Evolutionary conservation across 2,797 vertebrate species (phyloP), one percentile per base, ranked within the genome.

Genomic region (Enteromius argenteus): DNA sequence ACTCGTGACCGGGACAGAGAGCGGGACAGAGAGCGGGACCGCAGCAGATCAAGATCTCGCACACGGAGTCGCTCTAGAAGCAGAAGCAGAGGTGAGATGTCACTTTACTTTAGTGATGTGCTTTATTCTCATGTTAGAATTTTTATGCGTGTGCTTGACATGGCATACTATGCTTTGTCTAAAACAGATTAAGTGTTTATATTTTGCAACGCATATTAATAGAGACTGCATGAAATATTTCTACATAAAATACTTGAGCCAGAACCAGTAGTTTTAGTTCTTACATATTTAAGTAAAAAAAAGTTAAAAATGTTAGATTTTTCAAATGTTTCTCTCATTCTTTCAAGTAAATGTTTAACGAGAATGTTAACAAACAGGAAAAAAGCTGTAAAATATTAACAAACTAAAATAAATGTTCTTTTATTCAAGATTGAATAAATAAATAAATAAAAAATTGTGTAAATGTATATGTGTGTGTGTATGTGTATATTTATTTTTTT

Each of bases 1-100:
- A 77, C 94, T 60, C 95, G 98, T 7, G 98, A 98, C 84, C 93
- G 97, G 0, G 98, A 99, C 64, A 93, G 98, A 87, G 97, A 98
- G 30, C 93, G 97, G 37, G 97, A 96, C 84, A 88, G 94, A 84
- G 97, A 96, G 81, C 93, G 95, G 90, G 94, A 97, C 23, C 95
- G 96, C 90, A 96, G 94, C 89, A 93, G 95, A 87, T 98, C 96
- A 85, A 94, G 95, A 81, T 95, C 96, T 2, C 93, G 96, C 88
- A 97, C 96, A 91, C 95, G 96, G 90, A 94, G 89, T 39, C 90
- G 89, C 0, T 92, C 94, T 21, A 88, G 92, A 87, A 95, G 90
- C 81, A 93, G 94, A 76, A 94, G 95, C 68, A 90, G 92, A 93
- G 95, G 94, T 95, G 74, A 81, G 84, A 21, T 0, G 2, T 1